Conservation (phyloP, 2,888 invertebrate species). For the Chloroclystis v-ata region DNA sequence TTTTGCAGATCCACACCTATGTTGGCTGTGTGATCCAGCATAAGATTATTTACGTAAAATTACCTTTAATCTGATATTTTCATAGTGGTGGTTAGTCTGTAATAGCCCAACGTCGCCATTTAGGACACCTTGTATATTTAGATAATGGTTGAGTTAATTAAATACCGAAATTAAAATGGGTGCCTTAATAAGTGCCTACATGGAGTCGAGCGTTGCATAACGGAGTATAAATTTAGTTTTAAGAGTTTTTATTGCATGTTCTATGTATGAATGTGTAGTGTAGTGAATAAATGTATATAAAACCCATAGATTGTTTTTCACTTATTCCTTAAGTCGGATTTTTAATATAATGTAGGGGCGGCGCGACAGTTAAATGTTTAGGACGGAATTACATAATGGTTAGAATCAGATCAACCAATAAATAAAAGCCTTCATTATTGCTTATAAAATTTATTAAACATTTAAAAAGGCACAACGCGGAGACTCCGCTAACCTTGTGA, state of each 20-base stretch:
- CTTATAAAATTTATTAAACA: constrained; percentile 62
- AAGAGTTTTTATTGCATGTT: constrained; percentile 38
- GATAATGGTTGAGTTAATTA: too few species aligned
- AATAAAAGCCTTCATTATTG: constrained; percentile 27
- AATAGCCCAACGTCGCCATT: too few species aligned
- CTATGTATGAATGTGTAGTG: constrained; percentile 31
- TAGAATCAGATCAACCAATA: background rate
- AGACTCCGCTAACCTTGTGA: constrained; percentile 47
- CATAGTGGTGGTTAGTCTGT: too few species aligned
- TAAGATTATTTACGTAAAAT: too few species aligned
- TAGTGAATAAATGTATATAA: constrained; percentile 50
- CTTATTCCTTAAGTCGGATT: constrained; percentile 1
- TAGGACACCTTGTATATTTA: too few species aligned
- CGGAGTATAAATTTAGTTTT: constrained; percentile 53
- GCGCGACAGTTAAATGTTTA: too few species aligned
- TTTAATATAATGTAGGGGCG: too few species aligned
- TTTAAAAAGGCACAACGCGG: constrained; percentile 62
- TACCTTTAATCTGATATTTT: too few species aligned
- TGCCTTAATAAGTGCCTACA: constrained; percentile 42
- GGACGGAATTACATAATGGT: too few species aligned
- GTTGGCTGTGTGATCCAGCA: too few species aligned
- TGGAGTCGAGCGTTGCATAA: constrained; percentile 38
- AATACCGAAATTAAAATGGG: too few species aligned
- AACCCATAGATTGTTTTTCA: constrained; percentile 10
- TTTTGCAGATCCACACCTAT: too few species aligned